Base-by-base conservation (phyloP, 2,113 vertebrate species). In the Forbesichthys papilliferus region DNA sequence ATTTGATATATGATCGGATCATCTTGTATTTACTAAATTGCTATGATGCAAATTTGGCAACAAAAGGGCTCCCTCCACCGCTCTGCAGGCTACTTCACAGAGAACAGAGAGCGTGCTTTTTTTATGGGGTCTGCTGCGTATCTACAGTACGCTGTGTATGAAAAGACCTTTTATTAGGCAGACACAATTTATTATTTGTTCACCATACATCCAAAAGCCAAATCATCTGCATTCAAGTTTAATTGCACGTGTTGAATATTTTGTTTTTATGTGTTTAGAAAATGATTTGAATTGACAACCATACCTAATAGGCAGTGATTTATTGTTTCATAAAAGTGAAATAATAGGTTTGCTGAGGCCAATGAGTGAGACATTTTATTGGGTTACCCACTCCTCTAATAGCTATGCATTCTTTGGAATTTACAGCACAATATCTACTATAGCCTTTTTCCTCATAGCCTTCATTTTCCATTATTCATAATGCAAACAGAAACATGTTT, bases 321-420 rank as follows among this genome's bases (percentile, higher is more conserved):
- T 91, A 90, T 84, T 86, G 71, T 79, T 62, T 71, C 61, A 79
- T 78, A 86, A 83, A 87, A 75, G 69, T 86, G 65, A 73, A 81
- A 79, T 88, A 89, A 91, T 83, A 77, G 78, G 57, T 83, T 87
- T 79, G 84, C 81, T 81, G 64, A 75, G 67, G 78, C 85, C 81
- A 88, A 77, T 87, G 81, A 78, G 27, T 76, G 79, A 88, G 79
- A 77, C 58, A 36, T 84, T 91, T 92, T 90, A 90, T 84, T 88
- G 74, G 84, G 80, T 87, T 89, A 83, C 86, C 78, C 77, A 83
- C 71, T 84, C 74, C 71, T 77, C 56, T 79, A 84, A 87, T 87
- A 90, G 84, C 69, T 74, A 85, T 76, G 71, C 83, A 82, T 84
- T 87, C 80, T 86, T 86, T 82, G 71, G 83, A 78, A 87, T 87